Percentiles rank a stretch among this genome's conserved stretches.
Conservation (phyloP, 2,113 vertebrate genomes). For the Carettochelys insculpta region DNA sequence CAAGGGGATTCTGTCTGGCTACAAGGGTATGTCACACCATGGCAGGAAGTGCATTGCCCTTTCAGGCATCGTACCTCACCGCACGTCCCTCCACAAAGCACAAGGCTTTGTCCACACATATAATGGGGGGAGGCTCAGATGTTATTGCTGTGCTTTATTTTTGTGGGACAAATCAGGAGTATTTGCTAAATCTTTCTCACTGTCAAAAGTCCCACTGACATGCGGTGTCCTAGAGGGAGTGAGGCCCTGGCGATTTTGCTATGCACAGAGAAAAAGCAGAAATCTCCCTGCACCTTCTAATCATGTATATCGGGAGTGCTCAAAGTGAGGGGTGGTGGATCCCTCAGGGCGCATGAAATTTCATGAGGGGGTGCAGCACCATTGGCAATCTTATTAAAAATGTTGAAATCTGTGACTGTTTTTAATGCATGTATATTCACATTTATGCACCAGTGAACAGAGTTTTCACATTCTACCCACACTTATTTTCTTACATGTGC, state of each 20-base stretch:
- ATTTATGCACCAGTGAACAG: too few relatives aligned
- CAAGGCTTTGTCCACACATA: not conserved
- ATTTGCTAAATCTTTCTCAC: not conserved
- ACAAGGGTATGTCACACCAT: not conserved
- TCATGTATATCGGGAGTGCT: too few relatives aligned
- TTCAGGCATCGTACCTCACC: not conserved
- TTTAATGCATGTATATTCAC: too few relatives aligned
- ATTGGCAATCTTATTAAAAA: too few relatives aligned
- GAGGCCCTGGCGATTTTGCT: not conserved
- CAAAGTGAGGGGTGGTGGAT: too few relatives aligned
- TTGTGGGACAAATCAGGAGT: fast-evolving
- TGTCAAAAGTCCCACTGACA: not conserved
- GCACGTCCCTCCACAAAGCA: not conserved
- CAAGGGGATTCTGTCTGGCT: too few relatives aligned
- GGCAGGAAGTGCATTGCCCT: not conserved
- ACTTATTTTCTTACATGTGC: too few relatives aligned
- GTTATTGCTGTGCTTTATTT: not conserved
- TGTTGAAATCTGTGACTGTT: too few relatives aligned
- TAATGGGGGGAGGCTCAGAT: not conserved
- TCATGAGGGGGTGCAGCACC: too few relatives aligned
- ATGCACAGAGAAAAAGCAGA: not conserved
- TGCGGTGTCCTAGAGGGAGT: not conserved
- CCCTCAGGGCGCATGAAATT: too few relatives aligned
- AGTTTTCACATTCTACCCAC: too few relatives aligned
- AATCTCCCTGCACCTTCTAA: not conserved